Conservation (phyloP, 2,113 vertebrate species). For the Isichthys henryi region DNA sequence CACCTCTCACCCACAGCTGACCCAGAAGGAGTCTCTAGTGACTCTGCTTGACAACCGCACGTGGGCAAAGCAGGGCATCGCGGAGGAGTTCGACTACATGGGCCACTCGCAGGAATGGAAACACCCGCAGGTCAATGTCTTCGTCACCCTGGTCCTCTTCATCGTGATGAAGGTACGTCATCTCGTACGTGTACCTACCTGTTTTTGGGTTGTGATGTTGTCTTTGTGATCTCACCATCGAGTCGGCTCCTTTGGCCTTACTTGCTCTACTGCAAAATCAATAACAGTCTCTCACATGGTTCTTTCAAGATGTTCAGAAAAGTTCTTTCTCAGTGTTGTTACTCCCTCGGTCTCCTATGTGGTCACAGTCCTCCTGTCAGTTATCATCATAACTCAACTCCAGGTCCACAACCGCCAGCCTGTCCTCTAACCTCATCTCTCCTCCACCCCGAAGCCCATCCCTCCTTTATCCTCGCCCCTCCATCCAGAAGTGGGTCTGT, state of each 20-base stretch:
- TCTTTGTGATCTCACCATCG: background rate
- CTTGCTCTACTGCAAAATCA: background rate
- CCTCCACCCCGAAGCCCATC: background rate
- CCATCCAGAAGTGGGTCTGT: background rate
- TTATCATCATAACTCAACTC: background rate
- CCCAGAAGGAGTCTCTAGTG: slow-evolving; percentile 90
- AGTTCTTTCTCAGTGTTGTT: background rate
- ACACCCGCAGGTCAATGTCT: slow-evolving; percentile 83
- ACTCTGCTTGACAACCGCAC: slow-evolving; percentile 92
- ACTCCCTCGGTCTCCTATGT: background rate
- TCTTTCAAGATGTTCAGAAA: too few relatives aligned
- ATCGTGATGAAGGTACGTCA: slow-evolving; percentile 91
- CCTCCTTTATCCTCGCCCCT: background rate
- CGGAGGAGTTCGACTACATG: slow-evolving; percentile 77
- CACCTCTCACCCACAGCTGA: slow-evolving; percentile 65
- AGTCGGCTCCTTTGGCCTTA: background rate
- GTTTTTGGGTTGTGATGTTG: background rate
- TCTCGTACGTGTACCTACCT: background rate
- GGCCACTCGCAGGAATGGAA: slow-evolving; percentile 79
- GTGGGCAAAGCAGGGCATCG: slow-evolving; percentile 81
- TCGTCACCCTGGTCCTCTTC: slow-evolving; percentile 86
- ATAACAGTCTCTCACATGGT: background rate
- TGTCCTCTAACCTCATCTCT: background rate
- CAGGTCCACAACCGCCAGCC: background rate
- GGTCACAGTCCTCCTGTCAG: background rate